Conservation (phyloP, 2,113 vertebrate genomes). For the crab-eating macaque (Macaca fascicularis) region T2T-MFA8v1.1 NC_088385.1:74845501-74846000, state of each 20-base stretch:
- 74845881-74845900: background rate
- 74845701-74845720: background rate
- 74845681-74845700: background rate
- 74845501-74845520: background rate
- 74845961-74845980: background rate
- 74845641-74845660: background rate
- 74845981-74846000: background rate
- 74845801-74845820: background rate
- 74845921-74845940: background rate
- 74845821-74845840: background rate
- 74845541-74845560: background rate
- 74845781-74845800: background rate
- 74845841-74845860: background rate
- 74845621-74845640: no score
- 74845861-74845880: constrained; percentile 17
- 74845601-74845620: background rate
- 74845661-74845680: background rate
- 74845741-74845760: background rate
- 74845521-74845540: background rate
- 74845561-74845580: background rate
- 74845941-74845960: background rate
- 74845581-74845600: background rate
- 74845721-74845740: background rate
- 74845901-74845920: background rate
- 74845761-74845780: background rate